Percentiles rank a stretch among this genome's conserved stretches.
Conservation (phyloP, 1,140 invertebrate species). For the Bombus cullumanus region DNA sequence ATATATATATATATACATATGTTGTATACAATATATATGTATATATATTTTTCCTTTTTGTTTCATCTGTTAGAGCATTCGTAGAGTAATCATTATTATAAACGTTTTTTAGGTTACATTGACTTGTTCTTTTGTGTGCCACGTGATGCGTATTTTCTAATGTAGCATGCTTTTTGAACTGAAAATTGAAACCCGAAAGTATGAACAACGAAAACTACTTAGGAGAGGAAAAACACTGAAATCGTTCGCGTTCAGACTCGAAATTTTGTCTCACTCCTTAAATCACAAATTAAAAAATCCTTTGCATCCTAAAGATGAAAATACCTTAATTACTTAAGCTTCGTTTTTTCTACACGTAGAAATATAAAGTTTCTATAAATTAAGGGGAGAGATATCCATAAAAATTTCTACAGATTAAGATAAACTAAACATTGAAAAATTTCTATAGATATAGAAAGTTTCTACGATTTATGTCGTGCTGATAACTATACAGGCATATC, state of each 20-base stretch:
- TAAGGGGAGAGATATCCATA: too few species aligned
- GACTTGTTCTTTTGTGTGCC: conserved; percentile 70
- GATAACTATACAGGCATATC: too few species aligned
- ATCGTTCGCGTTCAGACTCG: conserved; percentile 51
- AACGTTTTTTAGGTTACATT: conserved; percentile 68
- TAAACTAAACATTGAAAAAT: too few species aligned
- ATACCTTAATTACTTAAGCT: neutral
- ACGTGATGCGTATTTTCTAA: conserved; percentile 71
- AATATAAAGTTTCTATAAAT: neutral
- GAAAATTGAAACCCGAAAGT: conserved; percentile 49
- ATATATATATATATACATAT: conserved; percentile 22
- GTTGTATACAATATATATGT: conserved; percentile 36
- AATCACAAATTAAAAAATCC: neutral
- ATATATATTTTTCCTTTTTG: conserved; percentile 29
- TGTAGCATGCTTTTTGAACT: conserved; percentile 69
- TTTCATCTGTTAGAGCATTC: conserved; percentile 64
- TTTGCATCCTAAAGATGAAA: neutral
- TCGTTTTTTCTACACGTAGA: neutral
- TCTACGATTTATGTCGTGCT: too few species aligned
- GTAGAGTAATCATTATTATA: conserved; percentile 68
- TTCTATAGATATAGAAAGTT: too few species aligned
- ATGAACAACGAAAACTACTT: conserved; percentile 57
- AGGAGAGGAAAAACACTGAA: conserved; percentile 40
- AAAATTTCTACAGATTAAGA: too few species aligned
- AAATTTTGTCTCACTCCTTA: neutral